Evolutionary conservation across 2,113 vertebrate genomes (phyloP).

Genomic region (Elanoides forficatus): DNA sequence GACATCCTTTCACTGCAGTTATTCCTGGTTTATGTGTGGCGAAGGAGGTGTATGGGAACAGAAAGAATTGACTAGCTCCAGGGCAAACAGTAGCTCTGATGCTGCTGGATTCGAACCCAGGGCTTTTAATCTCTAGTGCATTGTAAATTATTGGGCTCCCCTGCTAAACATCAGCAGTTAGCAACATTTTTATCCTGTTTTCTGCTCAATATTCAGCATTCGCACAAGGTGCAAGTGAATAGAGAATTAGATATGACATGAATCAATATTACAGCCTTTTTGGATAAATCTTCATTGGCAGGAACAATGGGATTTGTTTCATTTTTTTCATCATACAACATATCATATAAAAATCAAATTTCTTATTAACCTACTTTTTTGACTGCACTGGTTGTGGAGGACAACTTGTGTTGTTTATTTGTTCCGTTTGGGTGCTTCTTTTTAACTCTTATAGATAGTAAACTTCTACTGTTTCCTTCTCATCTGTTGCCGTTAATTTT

Average conservation of each 20-base stretch:
- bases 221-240: not conserved
- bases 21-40: not conserved
- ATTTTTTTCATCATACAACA: not conserved
- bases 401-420: not conserved
- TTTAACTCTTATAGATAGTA: not conserved
- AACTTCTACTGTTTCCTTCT: not conserved
- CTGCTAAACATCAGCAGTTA: not conserved
- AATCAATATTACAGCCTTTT: not conserved
- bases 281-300: not conserved
- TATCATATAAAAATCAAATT: not conserved
- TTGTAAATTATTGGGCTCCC: not conserved
- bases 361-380: not conserved
- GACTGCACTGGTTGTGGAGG: not conserved
- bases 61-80: not conserved
- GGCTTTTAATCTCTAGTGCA: not conserved
- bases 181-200: rapidly evolving
- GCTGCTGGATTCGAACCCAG: not conserved
- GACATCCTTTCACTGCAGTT: not conserved
- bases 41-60: not conserved
- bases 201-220: not conserved
- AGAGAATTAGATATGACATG: not conserved
- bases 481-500: not conserved
- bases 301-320: not conserved
- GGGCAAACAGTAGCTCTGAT: not conserved
- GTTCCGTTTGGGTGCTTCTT: not conserved